phyloP scores from a whole-genome alignment of 1,140 invertebrate genomes.

The Eurosta solidaginis region DNA sequence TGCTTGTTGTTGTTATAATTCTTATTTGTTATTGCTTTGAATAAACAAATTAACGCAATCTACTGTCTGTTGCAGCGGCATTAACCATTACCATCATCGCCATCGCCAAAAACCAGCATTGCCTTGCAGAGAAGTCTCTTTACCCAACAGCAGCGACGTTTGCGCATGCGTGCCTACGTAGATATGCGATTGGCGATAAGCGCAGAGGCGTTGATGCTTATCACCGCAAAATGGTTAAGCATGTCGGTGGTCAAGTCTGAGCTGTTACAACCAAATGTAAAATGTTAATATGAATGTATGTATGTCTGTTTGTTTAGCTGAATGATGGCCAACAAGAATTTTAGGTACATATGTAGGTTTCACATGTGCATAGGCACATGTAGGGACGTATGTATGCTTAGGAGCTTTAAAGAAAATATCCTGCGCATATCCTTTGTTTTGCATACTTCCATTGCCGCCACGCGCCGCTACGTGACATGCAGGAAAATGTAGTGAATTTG shows the following conservation, averaged over 20 bases:
- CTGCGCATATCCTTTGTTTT: not conserved
- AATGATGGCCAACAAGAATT: not conserved
- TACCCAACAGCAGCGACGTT: not conserved
- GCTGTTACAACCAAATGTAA: not conserved
- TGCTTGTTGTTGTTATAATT: slow-evolving; percentile 13
- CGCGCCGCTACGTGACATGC: slow-evolving; percentile 15
- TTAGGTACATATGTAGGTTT: too few species aligned
- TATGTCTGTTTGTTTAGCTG: not conserved
- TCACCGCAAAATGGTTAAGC: not conserved
- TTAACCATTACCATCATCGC: not conserved
- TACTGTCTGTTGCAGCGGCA: not conserved
- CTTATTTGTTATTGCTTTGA: slow-evolving; percentile 15
- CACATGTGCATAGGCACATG: not conserved
- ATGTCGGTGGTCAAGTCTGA: not conserved
- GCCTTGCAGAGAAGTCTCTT: too few species aligned
- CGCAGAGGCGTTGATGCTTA: slow-evolving; percentile 24
- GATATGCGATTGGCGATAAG: not conserved
- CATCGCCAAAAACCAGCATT: too few species aligned
- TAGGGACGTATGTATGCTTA: too few species aligned
- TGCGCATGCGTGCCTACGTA: slow-evolving; percentile 16
- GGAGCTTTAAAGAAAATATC: not conserved
- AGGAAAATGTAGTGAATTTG: not conserved
- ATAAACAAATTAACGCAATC: slow-evolving; percentile 27
- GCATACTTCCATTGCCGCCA: not conserved
- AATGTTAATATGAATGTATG: not conserved